Percentiles rank a stretch among this genome's conserved stretches.
These are phyloP conservation scores for Clunio marinus DNA, from an alignment of 2,888 invertebrate species.

Conservation along the genomic window DNA sequence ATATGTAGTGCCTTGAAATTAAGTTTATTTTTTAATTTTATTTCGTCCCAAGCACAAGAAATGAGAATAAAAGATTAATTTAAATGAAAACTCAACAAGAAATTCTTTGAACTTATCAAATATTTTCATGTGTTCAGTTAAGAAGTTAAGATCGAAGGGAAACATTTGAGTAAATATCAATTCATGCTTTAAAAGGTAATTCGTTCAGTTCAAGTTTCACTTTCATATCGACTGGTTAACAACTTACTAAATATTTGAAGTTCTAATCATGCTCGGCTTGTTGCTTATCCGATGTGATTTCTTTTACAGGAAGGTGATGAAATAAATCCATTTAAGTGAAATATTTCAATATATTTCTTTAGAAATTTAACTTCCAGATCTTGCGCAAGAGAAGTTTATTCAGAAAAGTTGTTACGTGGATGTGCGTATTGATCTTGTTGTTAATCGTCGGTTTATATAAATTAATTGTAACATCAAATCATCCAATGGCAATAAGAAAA, in stretches of 20 bases:
- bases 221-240: background rate
- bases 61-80: background rate
- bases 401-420: constrained; percentile 11
- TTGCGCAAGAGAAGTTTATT: constrained; percentile 15
- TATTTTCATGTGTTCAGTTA: background rate
- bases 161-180: background rate
- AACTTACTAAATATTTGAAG: background rate
- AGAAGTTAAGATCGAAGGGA: background rate
- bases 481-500: constrained; percentile 27
- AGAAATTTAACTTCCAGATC: background rate
- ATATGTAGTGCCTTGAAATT: background rate
- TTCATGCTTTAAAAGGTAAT: too few species aligned
- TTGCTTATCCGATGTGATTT: constrained; percentile 7
- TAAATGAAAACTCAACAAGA: background rate
- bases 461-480: constrained; percentile 16
- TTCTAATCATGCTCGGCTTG: background rate
- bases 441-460: constrained; percentile 11
- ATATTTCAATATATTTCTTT: background rate
- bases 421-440: background rate
- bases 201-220: background rate
- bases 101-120: background rate
- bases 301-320: constrained; percentile 12
- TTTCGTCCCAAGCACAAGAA: background rate
- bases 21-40: too few species aligned
- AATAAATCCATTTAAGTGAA: background rate